Percentiles rank a stretch among this genome's conserved stretches.
phyloP scores from a whole-genome alignment of 2,113 vertebrate genomes.

The Oryzias celebensis region DNA sequence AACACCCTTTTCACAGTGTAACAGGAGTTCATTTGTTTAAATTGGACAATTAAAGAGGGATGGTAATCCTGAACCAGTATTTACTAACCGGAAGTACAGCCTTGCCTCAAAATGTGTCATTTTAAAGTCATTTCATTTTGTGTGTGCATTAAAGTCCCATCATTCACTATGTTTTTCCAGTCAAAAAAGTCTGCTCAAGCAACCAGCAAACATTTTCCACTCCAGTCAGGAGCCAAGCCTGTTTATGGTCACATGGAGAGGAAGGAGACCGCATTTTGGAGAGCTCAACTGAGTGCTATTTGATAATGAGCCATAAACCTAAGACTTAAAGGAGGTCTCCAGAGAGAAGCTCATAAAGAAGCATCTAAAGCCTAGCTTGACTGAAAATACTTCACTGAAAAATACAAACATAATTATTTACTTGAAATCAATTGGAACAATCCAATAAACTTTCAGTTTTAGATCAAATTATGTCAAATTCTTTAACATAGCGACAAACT shows the following conservation, averaged over 20 bases:
- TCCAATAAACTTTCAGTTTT: no score
- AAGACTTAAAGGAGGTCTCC: constrained; percentile 12
- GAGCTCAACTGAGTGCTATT: constrained; percentile 26
- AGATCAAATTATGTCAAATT: no score
- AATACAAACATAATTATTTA: no score
- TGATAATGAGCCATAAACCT: constrained; percentile 26
- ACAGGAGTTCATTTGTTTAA: no score
- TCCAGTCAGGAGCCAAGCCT: constrained; percentile 2
- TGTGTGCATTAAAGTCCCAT: neutral
- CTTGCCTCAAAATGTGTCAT: neutral
- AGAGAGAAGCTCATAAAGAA: neutral
- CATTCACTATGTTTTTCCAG: neutral
- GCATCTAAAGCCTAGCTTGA: no score
- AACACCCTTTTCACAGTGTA: no score
- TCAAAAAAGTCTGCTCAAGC: constrained; percentile 9
- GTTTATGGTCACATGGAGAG: constrained; percentile 29
- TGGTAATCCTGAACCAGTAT: no score
- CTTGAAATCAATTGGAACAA: no score
- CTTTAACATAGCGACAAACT: no score
- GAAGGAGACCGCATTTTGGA: constrained; percentile 24
- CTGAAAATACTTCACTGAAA: no score
- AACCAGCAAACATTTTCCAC: constrained; percentile 12
- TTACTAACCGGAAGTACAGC: no score
- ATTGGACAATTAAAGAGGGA: no score
- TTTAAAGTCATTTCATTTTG: neutral